Conservation (phyloP, 1,140 invertebrate species). For the Drosophila arizonae region DNA sequence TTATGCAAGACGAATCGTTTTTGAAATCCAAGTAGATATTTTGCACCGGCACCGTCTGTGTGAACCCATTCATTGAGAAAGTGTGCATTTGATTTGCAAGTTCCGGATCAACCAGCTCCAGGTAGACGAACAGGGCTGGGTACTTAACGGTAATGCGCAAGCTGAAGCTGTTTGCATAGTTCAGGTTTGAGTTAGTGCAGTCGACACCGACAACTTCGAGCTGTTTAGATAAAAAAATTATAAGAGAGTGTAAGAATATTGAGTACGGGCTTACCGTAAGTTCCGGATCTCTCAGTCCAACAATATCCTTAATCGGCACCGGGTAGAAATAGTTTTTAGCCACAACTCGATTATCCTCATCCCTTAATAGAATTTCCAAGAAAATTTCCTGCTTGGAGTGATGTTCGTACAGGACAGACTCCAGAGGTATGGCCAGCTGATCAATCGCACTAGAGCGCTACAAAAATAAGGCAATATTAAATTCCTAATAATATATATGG, state of each 20-base stretch:
- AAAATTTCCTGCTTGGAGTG: slow-evolving; percentile 51
- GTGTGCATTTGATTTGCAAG: slow-evolving; percentile 52
- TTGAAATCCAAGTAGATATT: slow-evolving; percentile 63
- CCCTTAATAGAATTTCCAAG: slow-evolving; percentile 50
- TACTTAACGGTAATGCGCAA: slow-evolving; percentile 66
- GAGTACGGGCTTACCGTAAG: slow-evolving; percentile 27
- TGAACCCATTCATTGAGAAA: slow-evolving; percentile 82
- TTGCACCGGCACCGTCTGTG: slow-evolving; percentile 65
- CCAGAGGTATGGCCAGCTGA: slow-evolving; percentile 37
- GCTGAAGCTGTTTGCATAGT: slow-evolving; percentile 74
- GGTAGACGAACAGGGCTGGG: slow-evolving; percentile 74
- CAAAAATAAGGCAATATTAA: not conserved
- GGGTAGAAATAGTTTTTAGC: slow-evolving; percentile 62
- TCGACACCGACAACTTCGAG: slow-evolving; percentile 47
- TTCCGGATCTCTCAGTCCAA: slow-evolving; percentile 52
- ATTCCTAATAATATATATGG: not conserved
- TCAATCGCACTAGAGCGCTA: slow-evolving; percentile 46
- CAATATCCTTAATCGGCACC: slow-evolving; percentile 58
- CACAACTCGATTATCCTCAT: slow-evolving; percentile 29
- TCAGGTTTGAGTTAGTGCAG: slow-evolving; percentile 22
- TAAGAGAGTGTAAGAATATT: not conserved
- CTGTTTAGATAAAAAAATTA: slow-evolving; percentile 14
- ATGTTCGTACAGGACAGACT: slow-evolving; percentile 39
- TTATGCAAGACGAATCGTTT: slow-evolving; percentile 47
- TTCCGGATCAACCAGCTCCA: slow-evolving; percentile 64